Evolutionary conservation across 2,113 vertebrate genomes (phyloP).

Genomic region (Numenius arquata): DNA sequence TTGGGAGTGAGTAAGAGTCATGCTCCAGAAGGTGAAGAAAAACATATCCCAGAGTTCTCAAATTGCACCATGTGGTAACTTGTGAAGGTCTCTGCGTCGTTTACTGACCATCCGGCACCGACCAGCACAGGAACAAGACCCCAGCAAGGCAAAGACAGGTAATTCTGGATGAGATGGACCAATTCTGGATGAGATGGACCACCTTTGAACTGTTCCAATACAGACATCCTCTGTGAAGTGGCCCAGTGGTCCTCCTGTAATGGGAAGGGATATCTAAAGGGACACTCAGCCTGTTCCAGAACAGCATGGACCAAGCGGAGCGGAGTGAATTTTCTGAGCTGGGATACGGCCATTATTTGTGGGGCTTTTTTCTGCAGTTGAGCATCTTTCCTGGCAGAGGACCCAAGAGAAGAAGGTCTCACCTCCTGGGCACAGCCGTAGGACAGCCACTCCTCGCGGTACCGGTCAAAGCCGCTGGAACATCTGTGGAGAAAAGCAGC

Average conservation of each 20-base stretch:
- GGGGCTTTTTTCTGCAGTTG: background rate
- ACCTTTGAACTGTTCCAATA: background rate
- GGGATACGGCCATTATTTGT: background rate
- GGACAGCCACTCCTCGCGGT: conserved; percentile 91
- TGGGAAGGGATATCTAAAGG: fast-evolving
- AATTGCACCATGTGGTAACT: background rate
- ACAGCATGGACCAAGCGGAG: fast-evolving
- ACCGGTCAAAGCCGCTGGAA: conserved; percentile 90
- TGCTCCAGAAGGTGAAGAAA: background rate
- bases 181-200: background rate
- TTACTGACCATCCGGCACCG: background rate
- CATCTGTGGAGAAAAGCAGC: conserved; percentile 73
- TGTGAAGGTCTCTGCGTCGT: background rate
- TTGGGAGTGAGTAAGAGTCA: background rate
- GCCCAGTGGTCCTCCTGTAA: background rate
- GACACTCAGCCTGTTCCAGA: fast-evolving
- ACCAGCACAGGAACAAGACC: background rate
- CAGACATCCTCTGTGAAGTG: background rate
- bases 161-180: background rate
- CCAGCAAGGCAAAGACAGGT: background rate
- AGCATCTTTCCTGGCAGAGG: background rate
- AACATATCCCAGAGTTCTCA: background rate
- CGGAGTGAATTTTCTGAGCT: fast-evolving
- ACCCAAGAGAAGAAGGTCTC: background rate
- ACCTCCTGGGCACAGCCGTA: conserved; percentile 90